Conservation (phyloP, 2,888 invertebrate genomes). For the Eubasilissa splendida region DNA sequence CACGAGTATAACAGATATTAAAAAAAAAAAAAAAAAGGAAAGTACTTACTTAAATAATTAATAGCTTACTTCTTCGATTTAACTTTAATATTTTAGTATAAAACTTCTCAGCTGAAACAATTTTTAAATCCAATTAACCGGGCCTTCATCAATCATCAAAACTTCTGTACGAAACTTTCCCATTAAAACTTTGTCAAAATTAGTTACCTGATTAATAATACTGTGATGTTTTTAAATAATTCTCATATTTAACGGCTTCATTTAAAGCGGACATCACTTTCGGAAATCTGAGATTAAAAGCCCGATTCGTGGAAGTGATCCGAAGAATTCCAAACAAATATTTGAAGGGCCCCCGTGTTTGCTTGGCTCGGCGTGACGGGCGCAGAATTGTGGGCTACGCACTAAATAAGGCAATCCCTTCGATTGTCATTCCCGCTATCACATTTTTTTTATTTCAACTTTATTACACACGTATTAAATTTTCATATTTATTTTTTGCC, state of each 20-base stretch:
- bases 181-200: slow-evolving; percentile 47
- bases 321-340: slow-evolving; percentile 41
- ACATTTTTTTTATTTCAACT: background rate
- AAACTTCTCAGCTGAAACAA: background rate
- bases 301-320: slow-evolving; percentile 6
- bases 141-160: slow-evolving; percentile 36
- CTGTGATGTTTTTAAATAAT: slow-evolving; percentile 7
- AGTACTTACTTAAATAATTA: no score
- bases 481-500: no score
- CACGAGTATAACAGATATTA: no score
- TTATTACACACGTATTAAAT: no score
- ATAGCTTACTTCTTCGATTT: background rate
- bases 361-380: slow-evolving; percentile 17
- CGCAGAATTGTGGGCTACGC: slow-evolving; percentile 2
- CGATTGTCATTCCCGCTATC: slow-evolving; percentile 46
- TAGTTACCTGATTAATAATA: slow-evolving; percentile 32
- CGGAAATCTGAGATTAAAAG: slow-evolving; percentile 22
- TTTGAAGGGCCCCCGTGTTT: slow-evolving; percentile 31
- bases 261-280: slow-evolving; percentile 2
- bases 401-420: slow-evolving; percentile 13
- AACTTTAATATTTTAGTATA: background rate
- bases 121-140: slow-evolving; percentile 29
- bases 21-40: no score
- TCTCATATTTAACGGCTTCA: background rate
- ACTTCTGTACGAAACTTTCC: slow-evolving; percentile 40